A percentile compares a stretch with the other conserved stretches of the same genome.
These are phyloP conservation scores for Pipistrellus pygmaeus DNA, from an alignment of 2,797 vertebrate genomes.

Conservation along the genomic window DNA sequence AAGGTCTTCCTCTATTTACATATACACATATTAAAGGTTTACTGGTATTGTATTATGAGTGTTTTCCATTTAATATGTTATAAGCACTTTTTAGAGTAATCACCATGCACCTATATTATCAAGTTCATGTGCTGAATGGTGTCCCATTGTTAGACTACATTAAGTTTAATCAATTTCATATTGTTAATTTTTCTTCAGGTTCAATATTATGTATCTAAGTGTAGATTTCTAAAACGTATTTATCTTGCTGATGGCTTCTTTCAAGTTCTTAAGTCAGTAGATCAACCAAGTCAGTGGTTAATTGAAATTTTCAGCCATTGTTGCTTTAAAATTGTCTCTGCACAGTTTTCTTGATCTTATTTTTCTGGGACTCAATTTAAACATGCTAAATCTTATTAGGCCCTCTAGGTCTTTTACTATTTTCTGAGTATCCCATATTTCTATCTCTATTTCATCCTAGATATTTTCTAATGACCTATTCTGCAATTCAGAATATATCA, in stretches of 20 bases:
- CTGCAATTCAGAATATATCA: conserved; percentile 29
- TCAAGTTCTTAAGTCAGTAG: not conserved
- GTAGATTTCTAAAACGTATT: not conserved
- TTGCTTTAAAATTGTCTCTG: not conserved
- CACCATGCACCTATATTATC: not conserved
- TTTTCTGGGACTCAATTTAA: not conserved
- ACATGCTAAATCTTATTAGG: not conserved
- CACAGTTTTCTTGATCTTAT: not conserved
- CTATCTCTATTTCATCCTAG: not conserved
- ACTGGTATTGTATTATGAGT: not conserved
- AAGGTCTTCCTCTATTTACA: not conserved
- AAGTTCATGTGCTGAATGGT: not conserved
- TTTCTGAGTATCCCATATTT: not conserved
- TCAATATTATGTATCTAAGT: not conserved
- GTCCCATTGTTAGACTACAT: not conserved
- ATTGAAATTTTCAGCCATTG: not conserved
- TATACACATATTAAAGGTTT: not conserved
- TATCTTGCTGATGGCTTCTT: not conserved
- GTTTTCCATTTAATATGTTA: not conserved
- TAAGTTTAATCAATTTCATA: not conserved
- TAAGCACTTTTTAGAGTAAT: conserved; percentile 25
- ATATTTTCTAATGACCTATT: not conserved
- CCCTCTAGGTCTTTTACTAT: not conserved
- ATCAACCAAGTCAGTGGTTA: not conserved
- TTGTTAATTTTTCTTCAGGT: conserved; percentile 9